Base-by-base conservation (phyloP, 2,113 vertebrate species). In the Neolamprologus modestus region DNA sequence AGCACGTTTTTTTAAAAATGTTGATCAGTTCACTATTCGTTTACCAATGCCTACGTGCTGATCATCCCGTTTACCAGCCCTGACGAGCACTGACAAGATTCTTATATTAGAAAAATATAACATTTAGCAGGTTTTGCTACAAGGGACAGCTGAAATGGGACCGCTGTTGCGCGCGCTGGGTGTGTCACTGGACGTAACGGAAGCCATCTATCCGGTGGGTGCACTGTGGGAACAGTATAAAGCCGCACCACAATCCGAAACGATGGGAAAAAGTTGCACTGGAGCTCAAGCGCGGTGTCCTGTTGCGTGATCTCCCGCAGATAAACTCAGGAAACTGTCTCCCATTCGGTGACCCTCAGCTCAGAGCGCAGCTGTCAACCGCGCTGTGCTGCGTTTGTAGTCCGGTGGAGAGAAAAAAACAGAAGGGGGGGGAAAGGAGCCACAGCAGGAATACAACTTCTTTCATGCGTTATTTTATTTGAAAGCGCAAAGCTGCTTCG, bases 181-280 rank as follows among this genome's bases (percentile, higher is more conserved):
- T 95, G 96, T 95, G 95, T 89, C 94, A 33, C 17, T 73, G 80
- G 82, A 91, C 94, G 94, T 96, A 92, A 95, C 89, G 91, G 92
- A 96, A 92, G 86, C 92, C 81, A 83, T 76, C 85, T 82, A 89
- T 94, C 95, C 92, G 91, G 92, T 89, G 89, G 84, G 73, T 42
- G 88, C 80, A 92, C 89, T 92, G 95, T 95, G 96, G 95, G 96
- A 96, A 95, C 91, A n/a, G 89, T 94, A 96, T 97, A 97, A 96
- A 96, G 93, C 54, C n/a, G 87, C 86, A 84, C 88, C 88, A 76
- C 81, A 61, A 13, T 91, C 82, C 26, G 80, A 82, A 86, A 92
- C 91, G 73, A 91, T 94, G 95, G 95, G 91, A 92, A 94, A 87
- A 95, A 93, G 91, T 93, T 95, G 47, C 91, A 84, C 81, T 88